Conservation (phyloP, 2,113 vertebrate species). For the Gopherus evgoodei region DNA sequence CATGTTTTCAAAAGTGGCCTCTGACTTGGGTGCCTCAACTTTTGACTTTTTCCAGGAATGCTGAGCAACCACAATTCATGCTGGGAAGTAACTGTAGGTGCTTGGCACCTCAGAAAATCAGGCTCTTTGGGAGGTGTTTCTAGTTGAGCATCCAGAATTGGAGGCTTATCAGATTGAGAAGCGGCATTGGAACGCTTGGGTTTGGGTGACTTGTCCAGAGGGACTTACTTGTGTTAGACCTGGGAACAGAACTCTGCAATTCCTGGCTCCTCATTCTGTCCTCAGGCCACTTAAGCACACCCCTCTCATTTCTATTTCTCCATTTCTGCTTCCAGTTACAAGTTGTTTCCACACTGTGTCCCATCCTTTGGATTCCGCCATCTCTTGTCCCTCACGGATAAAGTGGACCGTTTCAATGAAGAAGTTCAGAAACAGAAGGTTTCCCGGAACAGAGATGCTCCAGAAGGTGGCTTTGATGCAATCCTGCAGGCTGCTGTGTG, state of each 20-base stretch:
- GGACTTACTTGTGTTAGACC: background rate
- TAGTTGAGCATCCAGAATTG: background rate
- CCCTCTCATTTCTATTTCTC: background rate
- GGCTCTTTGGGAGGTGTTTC: background rate
- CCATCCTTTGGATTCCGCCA: conserved; percentile 97
- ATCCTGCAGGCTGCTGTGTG: conserved; percentile 96
- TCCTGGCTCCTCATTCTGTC: background rate
- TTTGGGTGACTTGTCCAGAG: background rate
- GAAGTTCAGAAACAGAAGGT: conserved; percentile 97
- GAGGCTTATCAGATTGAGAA: background rate
- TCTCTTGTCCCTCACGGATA: conserved; percentile 93
- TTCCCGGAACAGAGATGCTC: conserved; percentile 95
- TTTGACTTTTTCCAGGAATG: accelerated
- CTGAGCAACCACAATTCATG: background rate
- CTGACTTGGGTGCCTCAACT: background rate
- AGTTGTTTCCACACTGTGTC: conserved; percentile 91
- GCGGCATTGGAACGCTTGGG: background rate
- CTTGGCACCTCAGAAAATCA: background rate
- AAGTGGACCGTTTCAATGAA: conserved; percentile 94
- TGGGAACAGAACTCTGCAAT: background rate
- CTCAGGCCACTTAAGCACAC: background rate
- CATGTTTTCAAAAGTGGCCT: background rate
- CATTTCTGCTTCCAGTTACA: conserved; percentile 84
- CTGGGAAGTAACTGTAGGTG: background rate
- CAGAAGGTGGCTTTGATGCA: conserved; percentile 95